A percentile compares a stretch with the other conserved stretches of the same genome.
Conservation (phyloP, 2,888 invertebrate genomes). For the Anthrax anthrax region DNA sequence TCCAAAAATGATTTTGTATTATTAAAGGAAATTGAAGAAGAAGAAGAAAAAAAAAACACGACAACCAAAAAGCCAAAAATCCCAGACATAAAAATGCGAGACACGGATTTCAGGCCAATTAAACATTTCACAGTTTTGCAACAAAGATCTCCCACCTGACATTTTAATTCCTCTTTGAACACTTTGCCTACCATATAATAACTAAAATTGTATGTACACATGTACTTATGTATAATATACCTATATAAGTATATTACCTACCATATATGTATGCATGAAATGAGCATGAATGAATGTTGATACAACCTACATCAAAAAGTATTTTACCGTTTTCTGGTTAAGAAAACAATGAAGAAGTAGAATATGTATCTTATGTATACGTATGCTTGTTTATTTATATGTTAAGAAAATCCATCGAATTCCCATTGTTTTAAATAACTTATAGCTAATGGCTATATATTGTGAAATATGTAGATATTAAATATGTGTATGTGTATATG, state of each 20-base stretch:
- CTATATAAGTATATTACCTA: no score
- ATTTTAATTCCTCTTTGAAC: neutral
- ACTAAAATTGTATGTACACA: neutral
- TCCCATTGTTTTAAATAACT: slow-evolving; percentile 4
- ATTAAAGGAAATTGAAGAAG: neutral
- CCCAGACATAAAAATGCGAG: slow-evolving; percentile 1
- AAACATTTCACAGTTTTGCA: slow-evolving; percentile 6
- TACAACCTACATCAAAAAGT: neutral
- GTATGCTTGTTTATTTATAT: no score
- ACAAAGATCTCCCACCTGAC: neutral
- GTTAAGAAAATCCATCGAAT: neutral
- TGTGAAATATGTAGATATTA: no score
- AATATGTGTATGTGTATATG: no score
- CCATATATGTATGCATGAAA: no score
- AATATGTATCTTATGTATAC: no score
- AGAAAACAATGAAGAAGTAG: no score
- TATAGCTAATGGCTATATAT: no score
- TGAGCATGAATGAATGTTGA: no score
- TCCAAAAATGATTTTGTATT: neutral
- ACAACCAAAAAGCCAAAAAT: neutral
- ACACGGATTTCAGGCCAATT: slow-evolving; percentile 12
- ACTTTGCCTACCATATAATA: neutral
- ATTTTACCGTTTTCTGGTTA: neutral
- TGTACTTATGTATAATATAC: neutral
- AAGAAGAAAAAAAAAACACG: neutral